Evolutionary conservation across 2,888 invertebrate genomes (phyloP), one percentile per base, ranked within the genome.

Genomic region (Laothoe populi): DNA sequence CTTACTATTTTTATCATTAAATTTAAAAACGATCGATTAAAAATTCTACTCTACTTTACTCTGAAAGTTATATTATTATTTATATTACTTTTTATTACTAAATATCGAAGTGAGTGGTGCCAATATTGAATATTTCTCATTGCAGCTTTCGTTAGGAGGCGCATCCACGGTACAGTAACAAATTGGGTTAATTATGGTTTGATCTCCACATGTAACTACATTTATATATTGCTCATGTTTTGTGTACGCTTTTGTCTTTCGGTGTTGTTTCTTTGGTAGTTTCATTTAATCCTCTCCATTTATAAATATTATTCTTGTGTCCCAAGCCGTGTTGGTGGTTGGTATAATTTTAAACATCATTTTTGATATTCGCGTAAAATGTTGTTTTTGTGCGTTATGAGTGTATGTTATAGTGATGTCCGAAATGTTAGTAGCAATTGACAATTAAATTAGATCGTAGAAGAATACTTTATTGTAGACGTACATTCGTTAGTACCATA

Each of bases 151-250:
- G 62, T 73, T 82, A 76, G 88, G 78, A 78, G 81, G 75, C 68
- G 88, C 78, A 79, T 73, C 81, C 68, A 86, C 77, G 89, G 87
- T 87, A 87, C 75, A 84, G 87, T 86, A 91, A 87, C 83, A 83
- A 87, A 66, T 70, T 79, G 70, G 73, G 81, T 74, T 73, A 68
- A 65, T 70, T 65, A 49, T 65, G 70, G 71, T 74, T 49, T 53
- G 53, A 53, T 35, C 53, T 19, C 31, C 31, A 53, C 53, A 53
- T 61, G 46, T 61, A 58, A 60, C 13, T 53, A 61, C 59, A 64
- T 46, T 19, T 68, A 66, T 66, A 62, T 64, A 69, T 63, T 57
- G 31, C 62, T 67, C 19, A 57, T 61, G 35, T 62, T 60, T 63
- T 59, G 58, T 63, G 60, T 53, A 40, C 19, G 49, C 49, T 61